Evolutionary conservation across 2,797 vertebrate genomes (phyloP), one percentile per base, ranked within the genome.

Genomic region (Ataeniobius toweri): DNA sequence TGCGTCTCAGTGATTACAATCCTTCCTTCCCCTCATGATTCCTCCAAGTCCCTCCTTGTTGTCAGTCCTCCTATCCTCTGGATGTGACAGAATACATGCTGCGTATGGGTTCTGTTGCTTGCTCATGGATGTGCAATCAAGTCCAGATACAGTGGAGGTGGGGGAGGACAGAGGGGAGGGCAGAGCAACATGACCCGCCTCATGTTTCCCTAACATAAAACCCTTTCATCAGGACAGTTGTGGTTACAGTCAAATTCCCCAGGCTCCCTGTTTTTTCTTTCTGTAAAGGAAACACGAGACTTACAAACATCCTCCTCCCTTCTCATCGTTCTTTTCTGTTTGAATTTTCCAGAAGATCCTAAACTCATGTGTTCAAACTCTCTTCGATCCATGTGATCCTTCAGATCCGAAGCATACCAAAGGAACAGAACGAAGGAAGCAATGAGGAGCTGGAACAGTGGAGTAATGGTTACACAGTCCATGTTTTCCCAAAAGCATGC

Each of bases 191-290:
- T 56, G 73, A 83, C 79, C 77, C 36, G 46, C 39, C 77, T 78
- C 72, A 84, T 90, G 89, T 87, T 91, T 80, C 80, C 76, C 84
- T 75, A 51, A 86, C 83, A 77, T 80, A 65, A 75, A 82, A 83
- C 31, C 76, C 83, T 86, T 89, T 90, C 88, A 89, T 85, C 81
- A 71, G 87, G 86, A 88, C 79, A 85, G 78, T 72, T 81, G 80
- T 63, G 83, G 83, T 90, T 67, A 3, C 58, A 53, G 50, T 78
- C 41, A 6, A 56, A 75, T 46, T 71, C 72, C 78, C 69, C 9
- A 1, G 65, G 16, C 41, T 26, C 26, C 28, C 56, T 77, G 48
- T 74, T 26, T 75, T 83, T 48, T 44, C 41, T 59, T 74, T 61
- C 56, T 79, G 53, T 55, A 53, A 55, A 39, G 46, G 70, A 82